Conservation (phyloP, 2,113 vertebrate genomes). For the Chloebia gouldiae region DNA sequence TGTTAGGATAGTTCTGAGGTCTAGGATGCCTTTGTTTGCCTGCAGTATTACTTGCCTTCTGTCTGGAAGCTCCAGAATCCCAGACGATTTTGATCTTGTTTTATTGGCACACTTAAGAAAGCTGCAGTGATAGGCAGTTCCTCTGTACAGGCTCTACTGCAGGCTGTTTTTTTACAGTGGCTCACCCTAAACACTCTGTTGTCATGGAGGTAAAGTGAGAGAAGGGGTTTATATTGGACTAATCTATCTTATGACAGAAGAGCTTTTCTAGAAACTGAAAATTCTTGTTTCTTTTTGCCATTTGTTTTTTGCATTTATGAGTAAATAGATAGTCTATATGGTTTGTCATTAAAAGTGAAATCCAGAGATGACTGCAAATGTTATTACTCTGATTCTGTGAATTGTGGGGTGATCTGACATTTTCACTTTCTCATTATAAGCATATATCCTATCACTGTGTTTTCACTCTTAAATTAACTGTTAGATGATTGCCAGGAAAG, state of each 20-base stretch:
- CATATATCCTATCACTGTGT: background rate
- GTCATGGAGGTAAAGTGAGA: background rate
- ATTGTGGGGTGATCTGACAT: background rate
- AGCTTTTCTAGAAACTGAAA: background rate
- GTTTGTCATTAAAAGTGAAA: background rate
- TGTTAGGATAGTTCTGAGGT: background rate
- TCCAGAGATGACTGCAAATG: background rate
- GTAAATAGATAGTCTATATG: background rate
- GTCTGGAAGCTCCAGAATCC: background rate
- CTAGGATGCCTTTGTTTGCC: background rate
- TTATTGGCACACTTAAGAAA: background rate
- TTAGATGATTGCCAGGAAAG: background rate
- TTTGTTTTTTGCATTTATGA: background rate
- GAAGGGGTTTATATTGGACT: background rate
- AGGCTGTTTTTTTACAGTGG: background rate
- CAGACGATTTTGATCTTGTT: background rate
- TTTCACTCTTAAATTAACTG: background rate
- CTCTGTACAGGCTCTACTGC: background rate
- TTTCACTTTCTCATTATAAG: background rate
- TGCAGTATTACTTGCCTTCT: background rate
- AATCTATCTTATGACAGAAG: background rate
- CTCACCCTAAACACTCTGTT: background rate
- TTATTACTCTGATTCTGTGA: background rate
- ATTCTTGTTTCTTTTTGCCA: background rate
- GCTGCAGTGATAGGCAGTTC: background rate